phyloP scores from a whole-genome alignment of 2,888 invertebrate genomes.

The Dicyrtoma fusca region DNA sequence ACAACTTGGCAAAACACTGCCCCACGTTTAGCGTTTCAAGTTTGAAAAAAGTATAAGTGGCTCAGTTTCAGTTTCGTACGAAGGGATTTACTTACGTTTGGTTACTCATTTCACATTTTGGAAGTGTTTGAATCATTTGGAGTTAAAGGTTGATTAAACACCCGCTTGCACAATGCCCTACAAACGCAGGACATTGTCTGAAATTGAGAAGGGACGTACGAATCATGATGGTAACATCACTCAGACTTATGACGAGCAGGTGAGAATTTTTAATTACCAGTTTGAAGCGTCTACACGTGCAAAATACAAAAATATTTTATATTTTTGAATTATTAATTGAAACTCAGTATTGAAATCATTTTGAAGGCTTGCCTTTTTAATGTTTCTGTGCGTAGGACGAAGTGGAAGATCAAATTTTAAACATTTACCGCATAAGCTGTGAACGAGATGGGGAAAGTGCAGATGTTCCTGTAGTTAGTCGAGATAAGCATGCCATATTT shows the following conservation, averaged over 20 bases:
- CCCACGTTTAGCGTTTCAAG: no score
- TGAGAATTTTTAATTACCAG: slow-evolving; percentile 58
- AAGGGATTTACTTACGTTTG: no score
- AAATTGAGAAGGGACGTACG: slow-evolving; percentile 30
- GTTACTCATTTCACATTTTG: no score
- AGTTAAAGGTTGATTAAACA: no score
- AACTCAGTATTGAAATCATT: no score
- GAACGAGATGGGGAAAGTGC: slow-evolving; percentile 61
- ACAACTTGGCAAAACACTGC: no score
- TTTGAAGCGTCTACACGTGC: neutral
- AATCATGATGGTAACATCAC: slow-evolving; percentile 59
- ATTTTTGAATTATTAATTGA: neutral
- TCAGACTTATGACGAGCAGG: slow-evolving; percentile 67
- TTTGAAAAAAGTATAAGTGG: no score
- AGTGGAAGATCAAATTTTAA: slow-evolving; percentile 66
- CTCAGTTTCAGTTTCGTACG: no score
- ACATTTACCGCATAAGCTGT: slow-evolving; percentile 62
- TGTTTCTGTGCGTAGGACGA: slow-evolving; percentile 61
- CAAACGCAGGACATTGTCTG: slow-evolving; percentile 15
- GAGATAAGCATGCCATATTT: slow-evolving; percentile 68
- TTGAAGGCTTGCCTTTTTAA: no score
- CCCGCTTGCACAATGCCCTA: neutral
- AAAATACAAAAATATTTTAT: slow-evolving; percentile 43
- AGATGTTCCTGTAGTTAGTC: slow-evolving; percentile 67
- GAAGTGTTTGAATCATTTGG: no score